Percentiles rank a stretch among this genome's conserved stretches.
These are phyloP conservation scores for Mugil cephalus DNA, from an alignment of 2,113 vertebrate genomes.

Conservation along the genomic window DNA sequence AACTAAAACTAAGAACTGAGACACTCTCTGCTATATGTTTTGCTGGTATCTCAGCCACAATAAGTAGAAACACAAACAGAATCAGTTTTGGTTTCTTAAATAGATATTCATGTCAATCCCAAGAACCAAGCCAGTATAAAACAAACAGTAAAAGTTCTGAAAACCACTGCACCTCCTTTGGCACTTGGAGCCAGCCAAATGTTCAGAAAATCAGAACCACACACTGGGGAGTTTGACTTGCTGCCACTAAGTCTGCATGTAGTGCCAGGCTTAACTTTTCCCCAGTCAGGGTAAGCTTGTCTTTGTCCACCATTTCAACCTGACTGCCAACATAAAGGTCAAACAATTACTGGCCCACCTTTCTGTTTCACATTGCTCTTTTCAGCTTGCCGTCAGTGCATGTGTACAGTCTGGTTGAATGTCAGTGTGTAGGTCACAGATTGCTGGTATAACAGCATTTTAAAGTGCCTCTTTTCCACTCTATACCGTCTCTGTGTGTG, in stretches of 20 bases:
- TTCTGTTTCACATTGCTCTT: slow-evolving; percentile 69
- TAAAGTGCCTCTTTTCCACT: slow-evolving; percentile 64
- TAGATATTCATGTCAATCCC: not conserved
- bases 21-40: too few species aligned
- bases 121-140: not conserved
- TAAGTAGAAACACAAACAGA: too few species aligned
- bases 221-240: slow-evolving; percentile 23
- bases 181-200: slow-evolving; percentile 30
- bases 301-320: slow-evolving; percentile 69
- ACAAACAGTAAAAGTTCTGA: not conserved
- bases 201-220: slow-evolving; percentile 22
- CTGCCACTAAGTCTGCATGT: slow-evolving; percentile 38
- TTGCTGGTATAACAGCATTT: slow-evolving; percentile 57
- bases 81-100: not conserved
- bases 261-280: slow-evolving; percentile 63
- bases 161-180: slow-evolving; percentile 11
- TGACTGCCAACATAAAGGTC: slow-evolving; percentile 75
- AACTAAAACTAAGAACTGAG: too few species aligned
- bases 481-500: slow-evolving; percentile 5
- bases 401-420: slow-evolving; percentile 59
- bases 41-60: too few species aligned
- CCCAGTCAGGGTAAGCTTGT: slow-evolving; percentile 62
- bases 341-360: slow-evolving; percentile 77
- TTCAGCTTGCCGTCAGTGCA: slow-evolving; percentile 31
- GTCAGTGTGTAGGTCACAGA: slow-evolving; percentile 70